A percentile compares a stretch with the other conserved stretches of the same genome.
These are phyloP conservation scores for Fukomys damarensis DNA, from an alignment of 2,113 vertebrate genomes.

Conservation along the genomic window DNA sequence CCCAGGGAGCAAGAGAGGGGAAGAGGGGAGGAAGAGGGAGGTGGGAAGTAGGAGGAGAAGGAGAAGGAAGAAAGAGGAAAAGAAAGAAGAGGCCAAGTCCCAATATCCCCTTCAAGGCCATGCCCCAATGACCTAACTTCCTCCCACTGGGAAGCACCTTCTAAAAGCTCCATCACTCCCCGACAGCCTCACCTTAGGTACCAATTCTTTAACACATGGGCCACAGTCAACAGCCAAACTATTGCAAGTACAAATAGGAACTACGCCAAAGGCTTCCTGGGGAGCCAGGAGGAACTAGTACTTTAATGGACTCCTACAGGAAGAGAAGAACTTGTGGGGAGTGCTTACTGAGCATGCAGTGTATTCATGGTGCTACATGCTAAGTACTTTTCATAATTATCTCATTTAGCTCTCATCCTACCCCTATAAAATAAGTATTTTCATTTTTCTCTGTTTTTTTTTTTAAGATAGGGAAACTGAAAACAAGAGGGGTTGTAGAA, in stretches of 20 bases:
- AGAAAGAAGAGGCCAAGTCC: background rate
- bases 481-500: background rate
- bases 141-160: too few species aligned
- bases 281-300: background rate
- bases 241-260: background rate
- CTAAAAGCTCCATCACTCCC: background rate
- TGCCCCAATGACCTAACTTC: background rate
- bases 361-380: accelerated
- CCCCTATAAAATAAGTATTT: background rate
- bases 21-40: too few species aligned
- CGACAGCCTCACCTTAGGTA: background rate
- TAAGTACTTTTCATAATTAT: background rate
- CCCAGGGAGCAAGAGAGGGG: too few species aligned
- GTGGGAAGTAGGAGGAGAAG: too few species aligned
- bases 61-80: background rate
- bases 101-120: too few species aligned
- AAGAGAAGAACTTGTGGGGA: too few species aligned
- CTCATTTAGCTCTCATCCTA: background rate
- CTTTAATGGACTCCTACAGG: background rate
- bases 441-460: background rate
- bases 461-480: background rate
- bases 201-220: background rate
- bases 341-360: background rate
- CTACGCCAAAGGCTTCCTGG: background rate
- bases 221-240: background rate